Percentiles rank a stretch among this genome's conserved stretches.
These are phyloP conservation scores for Chelonus insularis DNA, from an alignment of 1,140 invertebrate species.

Conservation along the genomic window DNA sequence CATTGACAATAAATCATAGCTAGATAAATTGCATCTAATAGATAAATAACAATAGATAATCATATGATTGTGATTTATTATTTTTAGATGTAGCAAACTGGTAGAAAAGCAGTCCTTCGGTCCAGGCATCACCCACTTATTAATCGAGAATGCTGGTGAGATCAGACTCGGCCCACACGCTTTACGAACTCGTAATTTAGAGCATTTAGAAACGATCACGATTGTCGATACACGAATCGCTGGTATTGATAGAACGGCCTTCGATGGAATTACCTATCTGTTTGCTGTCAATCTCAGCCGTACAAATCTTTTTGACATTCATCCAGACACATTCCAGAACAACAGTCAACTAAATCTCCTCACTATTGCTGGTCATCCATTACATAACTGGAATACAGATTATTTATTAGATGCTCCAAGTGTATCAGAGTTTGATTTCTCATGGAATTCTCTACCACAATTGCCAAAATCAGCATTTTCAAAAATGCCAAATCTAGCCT, in stretches of 20 bases:
- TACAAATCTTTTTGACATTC: constrained; percentile 65
- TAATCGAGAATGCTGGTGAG: constrained; percentile 45
- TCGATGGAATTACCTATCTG: constrained; percentile 67
- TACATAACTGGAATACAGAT: constrained; percentile 45
- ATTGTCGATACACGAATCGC: constrained; percentile 52
- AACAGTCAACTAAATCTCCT: constrained; percentile 68
- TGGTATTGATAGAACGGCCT: constrained; percentile 61
- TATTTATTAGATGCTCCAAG: constrained; percentile 65
- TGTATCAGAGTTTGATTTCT: constrained; percentile 69
- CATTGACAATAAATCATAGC: constrained; percentile 31
- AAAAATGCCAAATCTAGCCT: constrained; percentile 65
- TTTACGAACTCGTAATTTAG: constrained; percentile 44
- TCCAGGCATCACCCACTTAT: constrained; percentile 44
- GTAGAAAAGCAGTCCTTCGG: constrained; percentile 48
- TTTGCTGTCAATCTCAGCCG: constrained; percentile 70
- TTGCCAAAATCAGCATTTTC: constrained; percentile 65
- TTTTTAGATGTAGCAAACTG: constrained; percentile 45
- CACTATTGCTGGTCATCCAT: constrained; percentile 69
- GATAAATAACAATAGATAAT: constrained; percentile 28
- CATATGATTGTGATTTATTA: neutral
- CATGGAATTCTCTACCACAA: constrained; percentile 66
- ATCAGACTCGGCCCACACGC: constrained; percentile 47
- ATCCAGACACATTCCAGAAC: constrained; percentile 68
- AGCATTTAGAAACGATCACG: constrained; percentile 51
- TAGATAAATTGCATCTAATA: constrained; percentile 30